These are phyloP conservation scores for Matsumurasca onukii DNA, from an alignment of 1,140 invertebrate genomes.

Conservation along the genomic window DNA sequence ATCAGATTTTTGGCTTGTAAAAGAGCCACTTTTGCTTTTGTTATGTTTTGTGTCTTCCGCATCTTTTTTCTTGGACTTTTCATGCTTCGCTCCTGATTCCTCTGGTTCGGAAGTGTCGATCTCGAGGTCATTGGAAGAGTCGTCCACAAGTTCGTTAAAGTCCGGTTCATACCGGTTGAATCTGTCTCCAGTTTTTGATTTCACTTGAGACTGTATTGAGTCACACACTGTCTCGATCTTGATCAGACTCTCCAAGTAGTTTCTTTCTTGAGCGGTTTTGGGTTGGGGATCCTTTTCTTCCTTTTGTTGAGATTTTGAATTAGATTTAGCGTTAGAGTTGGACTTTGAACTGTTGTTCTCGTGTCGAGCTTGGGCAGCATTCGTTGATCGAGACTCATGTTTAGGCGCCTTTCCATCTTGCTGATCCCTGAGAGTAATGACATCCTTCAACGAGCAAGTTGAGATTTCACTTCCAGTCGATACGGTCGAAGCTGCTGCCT, in stretches of 20 bases:
- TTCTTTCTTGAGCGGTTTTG: constrained; percentile 43
- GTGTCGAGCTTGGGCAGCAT: constrained; percentile 40
- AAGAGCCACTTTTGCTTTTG: constrained; percentile 13
- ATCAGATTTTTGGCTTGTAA: constrained; percentile 9
- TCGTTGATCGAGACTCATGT: constrained; percentile 32
- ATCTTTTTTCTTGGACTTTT: constrained; percentile 31
- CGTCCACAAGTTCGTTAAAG: constrained; percentile 76
- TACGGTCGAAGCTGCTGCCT: constrained; percentile 58
- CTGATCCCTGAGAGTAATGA: constrained; percentile 62
- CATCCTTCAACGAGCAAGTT: constrained; percentile 61
- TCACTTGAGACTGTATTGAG: constrained; percentile 50
- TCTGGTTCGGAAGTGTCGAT: constrained; percentile 66
- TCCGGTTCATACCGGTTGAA: constrained; percentile 68
- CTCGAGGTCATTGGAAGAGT: constrained; percentile 75
- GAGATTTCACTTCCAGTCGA: constrained; percentile 61
- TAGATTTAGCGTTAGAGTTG: constrained; percentile 39
- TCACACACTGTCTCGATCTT: constrained; percentile 57
- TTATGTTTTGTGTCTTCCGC: constrained; percentile 16
- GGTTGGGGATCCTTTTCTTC: constrained; percentile 41
- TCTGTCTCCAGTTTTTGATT: constrained; percentile 47
- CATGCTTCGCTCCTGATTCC: constrained; percentile 32
- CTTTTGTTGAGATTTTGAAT: constrained; percentile 37
- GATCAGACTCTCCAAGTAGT: constrained; percentile 54
- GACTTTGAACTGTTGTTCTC: constrained; percentile 39
- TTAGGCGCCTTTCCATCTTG: constrained; percentile 43